phyloP scores from a whole-genome alignment of 2,113 vertebrate genomes.

The Rhineura floridana region DNA sequence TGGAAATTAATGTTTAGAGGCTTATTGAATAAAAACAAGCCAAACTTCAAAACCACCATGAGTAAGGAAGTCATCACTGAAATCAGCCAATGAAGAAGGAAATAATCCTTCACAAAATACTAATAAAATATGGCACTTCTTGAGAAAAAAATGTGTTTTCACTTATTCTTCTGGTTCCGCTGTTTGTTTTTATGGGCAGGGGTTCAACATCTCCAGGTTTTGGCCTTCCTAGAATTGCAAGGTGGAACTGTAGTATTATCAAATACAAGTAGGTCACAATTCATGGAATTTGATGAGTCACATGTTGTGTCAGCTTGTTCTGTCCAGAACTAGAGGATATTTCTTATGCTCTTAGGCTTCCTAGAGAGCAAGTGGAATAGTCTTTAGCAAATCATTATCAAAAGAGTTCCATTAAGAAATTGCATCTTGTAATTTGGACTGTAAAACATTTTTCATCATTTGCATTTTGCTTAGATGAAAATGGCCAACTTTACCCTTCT shows the following conservation, averaged over 20 bases:
- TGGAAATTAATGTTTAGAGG: too few relatives aligned
- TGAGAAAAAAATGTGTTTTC: too few relatives aligned
- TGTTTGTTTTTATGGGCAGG: too few relatives aligned
- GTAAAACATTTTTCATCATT: background rate
- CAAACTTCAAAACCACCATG: too few relatives aligned
- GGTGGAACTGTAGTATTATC: too few relatives aligned
- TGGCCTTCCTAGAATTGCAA: background rate
- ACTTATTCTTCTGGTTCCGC: too few relatives aligned
- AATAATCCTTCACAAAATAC: too few relatives aligned
- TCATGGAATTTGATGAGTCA: background rate
- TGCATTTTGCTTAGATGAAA: background rate
- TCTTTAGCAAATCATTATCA: background rate
- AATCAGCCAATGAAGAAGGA: too few relatives aligned
- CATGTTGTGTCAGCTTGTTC: background rate
- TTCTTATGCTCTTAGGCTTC: background rate
- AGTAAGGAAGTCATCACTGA: too few relatives aligned
- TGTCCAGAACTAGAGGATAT: background rate
- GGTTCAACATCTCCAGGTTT: background rate
- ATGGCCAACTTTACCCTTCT: background rate
- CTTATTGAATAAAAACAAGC: too few relatives aligned
- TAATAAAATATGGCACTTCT: too few relatives aligned
- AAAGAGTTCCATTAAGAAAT: background rate
- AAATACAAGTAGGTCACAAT: background rate
- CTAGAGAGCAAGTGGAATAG: background rate
- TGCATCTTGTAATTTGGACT: background rate